A percentile compares a stretch with the other conserved stretches of the same genome.
Evolutionary conservation across 2,113 vertebrate genomes (phyloP).

Genomic region (Cottus gobio): DNA sequence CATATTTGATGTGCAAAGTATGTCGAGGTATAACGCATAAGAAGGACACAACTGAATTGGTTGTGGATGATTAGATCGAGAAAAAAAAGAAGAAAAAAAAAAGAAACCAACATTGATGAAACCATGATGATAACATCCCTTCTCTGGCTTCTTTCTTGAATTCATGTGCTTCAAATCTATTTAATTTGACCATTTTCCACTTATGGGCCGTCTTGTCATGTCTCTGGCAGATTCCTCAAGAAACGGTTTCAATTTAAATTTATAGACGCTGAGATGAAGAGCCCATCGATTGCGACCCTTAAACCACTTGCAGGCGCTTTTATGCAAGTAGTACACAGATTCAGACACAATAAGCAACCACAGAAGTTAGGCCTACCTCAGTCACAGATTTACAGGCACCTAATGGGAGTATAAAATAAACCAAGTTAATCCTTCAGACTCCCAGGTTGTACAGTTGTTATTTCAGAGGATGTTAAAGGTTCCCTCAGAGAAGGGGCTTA

Average conservation of each 20-base stretch:
- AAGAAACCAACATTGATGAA: neutral
- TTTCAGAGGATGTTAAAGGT: conserved; percentile 12
- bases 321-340: conserved; percentile 11
- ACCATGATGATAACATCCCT: neutral
- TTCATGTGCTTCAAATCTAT: too few species aligned
- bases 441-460: conserved; percentile 22
- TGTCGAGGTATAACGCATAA: neutral
- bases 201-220: neutral
- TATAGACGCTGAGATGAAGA: neutral
- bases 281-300: neutral
- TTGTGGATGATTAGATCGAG: neutral
- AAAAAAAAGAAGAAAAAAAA: neutral
- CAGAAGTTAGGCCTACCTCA: neutral
- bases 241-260: conserved; percentile 14
- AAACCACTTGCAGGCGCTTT: neutral
- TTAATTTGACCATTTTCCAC: neutral
- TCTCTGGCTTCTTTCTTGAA: neutral
- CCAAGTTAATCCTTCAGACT: conserved; percentile 2
- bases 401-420: conserved; percentile 8
- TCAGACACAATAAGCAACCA: neutral
- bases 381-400: neutral
- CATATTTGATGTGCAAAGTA: conserved; percentile 3
- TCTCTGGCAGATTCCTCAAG: conserved; percentile 4
- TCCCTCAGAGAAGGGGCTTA: neutral
- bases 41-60: neutral